phyloP scores from a whole-genome alignment of 2,888 invertebrate genomes.

The Caenorhabditis sp. region DNA sequence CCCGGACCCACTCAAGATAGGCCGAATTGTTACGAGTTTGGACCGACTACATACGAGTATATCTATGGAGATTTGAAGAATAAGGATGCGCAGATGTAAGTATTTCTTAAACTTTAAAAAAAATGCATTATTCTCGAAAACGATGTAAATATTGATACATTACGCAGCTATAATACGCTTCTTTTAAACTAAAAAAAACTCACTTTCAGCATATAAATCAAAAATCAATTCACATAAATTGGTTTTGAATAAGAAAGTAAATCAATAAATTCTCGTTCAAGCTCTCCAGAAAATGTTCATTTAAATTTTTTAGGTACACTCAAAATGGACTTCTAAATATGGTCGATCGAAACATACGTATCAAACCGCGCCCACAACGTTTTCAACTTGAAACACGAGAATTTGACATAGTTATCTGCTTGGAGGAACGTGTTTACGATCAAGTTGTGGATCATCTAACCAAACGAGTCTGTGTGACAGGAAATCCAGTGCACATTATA shows the following conservation, averaged over 20 bases:
- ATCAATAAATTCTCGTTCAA: too few relatives aligned
- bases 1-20: slow-evolving; percentile 84
- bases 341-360: slow-evolving; percentile 93
- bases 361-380: slow-evolving; percentile 90
- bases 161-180: too few relatives aligned
- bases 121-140: not conserved
- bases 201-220: too few relatives aligned
- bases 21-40: slow-evolving; percentile 60
- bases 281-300: too few relatives aligned
- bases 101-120: slow-evolving; percentile 6
- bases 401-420: slow-evolving; percentile 94
- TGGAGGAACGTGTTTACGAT: slow-evolving; percentile 98
- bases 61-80: slow-evolving; percentile 54
- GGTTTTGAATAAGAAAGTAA: too few relatives aligned
- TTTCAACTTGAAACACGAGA: slow-evolving; percentile 88
- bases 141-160: too few relatives aligned
- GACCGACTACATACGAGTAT: slow-evolving; percentile 55
- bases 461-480: slow-evolving; percentile 80
- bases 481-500: slow-evolving; percentile 89
- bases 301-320: slow-evolving; percentile 79
- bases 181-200: too few relatives aligned
- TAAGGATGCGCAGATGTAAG: slow-evolving; percentile 60
- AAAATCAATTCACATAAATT: too few relatives aligned
- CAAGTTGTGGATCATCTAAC: slow-evolving; percentile 77
- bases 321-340: slow-evolving; percentile 98